Evolutionary conservation across 2,888 invertebrate genomes (phyloP), one percentile per base, ranked within the genome.

Genomic region (Cacoxenus indagator): DNA sequence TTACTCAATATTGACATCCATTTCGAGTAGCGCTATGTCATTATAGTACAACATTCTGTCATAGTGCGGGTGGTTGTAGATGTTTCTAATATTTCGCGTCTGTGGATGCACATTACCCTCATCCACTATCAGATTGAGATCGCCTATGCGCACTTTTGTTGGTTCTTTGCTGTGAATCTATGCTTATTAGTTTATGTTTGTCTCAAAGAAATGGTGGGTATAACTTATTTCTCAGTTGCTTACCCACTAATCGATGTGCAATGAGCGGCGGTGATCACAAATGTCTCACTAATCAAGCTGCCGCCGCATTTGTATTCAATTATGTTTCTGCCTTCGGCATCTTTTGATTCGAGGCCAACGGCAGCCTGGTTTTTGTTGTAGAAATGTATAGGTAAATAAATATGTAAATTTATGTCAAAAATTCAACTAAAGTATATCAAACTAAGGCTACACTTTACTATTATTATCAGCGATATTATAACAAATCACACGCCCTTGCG

Each of bases 271-370:
- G 87, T 87, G 9, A 88, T 29, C 0, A 87, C 82, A 69, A 81
- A 87, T 26, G 73, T 78, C 37, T 85, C 81, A 67, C 87, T 87
- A 59, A 88, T 85, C 62, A 88, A 72, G 69, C 86, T 85, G 17
- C 87, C 88, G 8, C 87, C 88, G 62, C 88, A 88, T 71, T 86
- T 86, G 73, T 86, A 88, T 19, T 84, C 82, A 11, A 85, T 78
- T 67, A 67, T 29, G 5, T 37, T 22, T n/a, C 67, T 22, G 55
- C 29, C 22, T 65, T 71, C 57, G 22, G 17, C 51, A 51, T 22
- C 51, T 51, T 22, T 22, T 0, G 69, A 67, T 22, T 68, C 69
- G 61, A 83, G 83, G 19, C 85, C 85, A 4, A 85, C 48, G 2
- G 86, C 85, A 24, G 84, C 81, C 85, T 85, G 68, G 4, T n/a